Base-by-base conservation (phyloP, 1,140 invertebrate species). In the Bombyx mandarina region DNA sequence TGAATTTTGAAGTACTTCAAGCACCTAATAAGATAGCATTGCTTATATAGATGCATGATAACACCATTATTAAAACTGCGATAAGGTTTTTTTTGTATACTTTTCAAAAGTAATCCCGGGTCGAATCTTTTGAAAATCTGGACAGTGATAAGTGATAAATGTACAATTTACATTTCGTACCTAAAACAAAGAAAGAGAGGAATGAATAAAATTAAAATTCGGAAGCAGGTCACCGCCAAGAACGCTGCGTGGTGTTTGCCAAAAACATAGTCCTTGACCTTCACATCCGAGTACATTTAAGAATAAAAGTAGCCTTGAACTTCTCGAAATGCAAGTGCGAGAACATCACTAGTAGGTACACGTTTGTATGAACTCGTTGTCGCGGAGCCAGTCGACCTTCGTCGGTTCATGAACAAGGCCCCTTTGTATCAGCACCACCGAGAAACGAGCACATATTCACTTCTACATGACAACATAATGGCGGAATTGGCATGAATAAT, bases 181-280 rank as follows among this genome's bases (percentile, higher is more conserved):
- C 4, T 35, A 35, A 35, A 1, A 35, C 26, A 35, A 35, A 35
- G 4, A 35, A 35, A 5, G 26, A 35, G 26, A 1, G 2, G 26
- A 3, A 5, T 35, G 26, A 35, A 35, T 54, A 60, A 49, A 58
- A 60, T 60, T 58, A 42, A 65, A 51, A 22, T 51, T 72, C 69
- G 67, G 73, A 75, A 69, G 64, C 66, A 60, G 66, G 66, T 67
- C 69, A 69, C 68, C 80, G 82, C 75, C 79, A 83, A 68, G 61
- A 59, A 58, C 42, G 58, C 53, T 57, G 63, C 67, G 68, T 60
- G 52, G 70, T 69, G 71, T 77, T 69, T 71, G 79, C 80, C 80
- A 78, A 82, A 83, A 82, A 82, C 75, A 75, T 68, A 82, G 65
- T 77, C 77, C 82, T 85, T 85, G 80, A 82, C 82, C 82, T 82